These are phyloP conservation scores for Rhagonycha fulva DNA, from an alignment of 2,888 invertebrate genomes.

Conservation along the genomic window DNA sequence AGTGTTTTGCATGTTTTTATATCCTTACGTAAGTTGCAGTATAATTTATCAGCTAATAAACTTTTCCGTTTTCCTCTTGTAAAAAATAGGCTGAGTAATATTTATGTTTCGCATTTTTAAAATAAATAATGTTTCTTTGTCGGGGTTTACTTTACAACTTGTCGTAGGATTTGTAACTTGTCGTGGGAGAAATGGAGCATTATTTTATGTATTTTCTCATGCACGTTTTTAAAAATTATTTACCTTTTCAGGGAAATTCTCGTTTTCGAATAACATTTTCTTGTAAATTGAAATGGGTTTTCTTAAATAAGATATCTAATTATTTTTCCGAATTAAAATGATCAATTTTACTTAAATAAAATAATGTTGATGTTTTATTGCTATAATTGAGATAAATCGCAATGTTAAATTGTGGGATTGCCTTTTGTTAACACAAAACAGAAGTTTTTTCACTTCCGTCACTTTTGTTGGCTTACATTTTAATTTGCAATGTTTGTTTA, in stretches of 20 bases:
- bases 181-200: conserved; percentile 46
- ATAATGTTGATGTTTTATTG: background rate
- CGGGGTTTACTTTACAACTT: conserved; percentile 46
- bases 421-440: background rate
- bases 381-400: background rate
- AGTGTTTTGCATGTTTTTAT: conserved; percentile 12
- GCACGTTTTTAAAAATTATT: background rate
- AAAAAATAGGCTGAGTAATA: conserved; percentile 27
- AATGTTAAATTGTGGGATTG: background rate
- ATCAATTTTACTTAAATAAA: background rate
- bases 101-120: conserved; percentile 26
- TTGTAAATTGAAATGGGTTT: too few relatives aligned
- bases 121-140: conserved; percentile 40
- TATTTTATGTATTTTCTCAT: conserved; percentile 30
- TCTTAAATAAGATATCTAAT: background rate
- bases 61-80: conserved; percentile 18
- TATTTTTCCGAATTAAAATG: background rate
- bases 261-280: background rate
- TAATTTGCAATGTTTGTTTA: background rate
- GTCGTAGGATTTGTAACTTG: conserved; percentile 48
- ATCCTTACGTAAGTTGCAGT: conserved; percentile 4
- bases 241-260: background rate
- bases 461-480: background rate
- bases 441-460: background rate
- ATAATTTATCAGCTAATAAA: conserved; percentile 26